Evolutionary conservation across 2,888 invertebrate genomes (phyloP).

Genomic region (Melitaea athalia): DNA sequence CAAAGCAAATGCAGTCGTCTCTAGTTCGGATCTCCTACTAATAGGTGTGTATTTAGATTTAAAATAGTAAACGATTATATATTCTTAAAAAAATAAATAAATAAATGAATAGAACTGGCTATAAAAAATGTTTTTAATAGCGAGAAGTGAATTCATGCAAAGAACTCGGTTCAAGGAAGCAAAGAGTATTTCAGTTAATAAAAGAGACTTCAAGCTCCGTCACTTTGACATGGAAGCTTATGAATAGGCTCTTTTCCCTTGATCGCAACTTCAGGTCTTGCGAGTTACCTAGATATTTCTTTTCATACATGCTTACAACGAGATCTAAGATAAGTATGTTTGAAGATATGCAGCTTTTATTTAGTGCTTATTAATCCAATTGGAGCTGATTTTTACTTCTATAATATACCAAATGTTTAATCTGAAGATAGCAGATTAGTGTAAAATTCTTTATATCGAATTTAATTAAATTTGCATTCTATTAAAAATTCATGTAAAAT

Average conservation of each 20-base stretch:
- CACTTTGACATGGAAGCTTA: slow-evolving; percentile 17
- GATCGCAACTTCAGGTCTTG: slow-evolving; percentile 2
- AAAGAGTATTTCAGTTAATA: slow-evolving; percentile 22
- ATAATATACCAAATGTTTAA: too few species aligned
- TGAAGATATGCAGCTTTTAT: neutral
- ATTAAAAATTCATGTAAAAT: too few species aligned
- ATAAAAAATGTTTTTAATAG: neutral
- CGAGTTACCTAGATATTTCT: neutral
- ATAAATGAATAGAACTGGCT: too few species aligned
- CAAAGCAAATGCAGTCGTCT: too few species aligned
- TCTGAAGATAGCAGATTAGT: too few species aligned
- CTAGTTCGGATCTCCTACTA: too few species aligned
- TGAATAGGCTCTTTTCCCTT: neutral
- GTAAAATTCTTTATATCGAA: too few species aligned
- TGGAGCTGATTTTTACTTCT: neutral
- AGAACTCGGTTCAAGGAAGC: slow-evolving; percentile 4
- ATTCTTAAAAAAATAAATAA: too few species aligned
- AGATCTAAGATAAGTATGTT: neutral
- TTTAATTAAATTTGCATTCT: too few species aligned
- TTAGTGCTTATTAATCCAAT: neutral
- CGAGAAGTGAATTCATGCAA: neutral
- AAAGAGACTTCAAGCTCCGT: slow-evolving; percentile 18
- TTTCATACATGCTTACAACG: neutral
- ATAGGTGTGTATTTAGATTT: too few species aligned
- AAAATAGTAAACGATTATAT: too few species aligned